Evolutionary conservation across 2,797 vertebrate genomes (phyloP).

Genomic region (Podarcis lilfordi): DNA sequence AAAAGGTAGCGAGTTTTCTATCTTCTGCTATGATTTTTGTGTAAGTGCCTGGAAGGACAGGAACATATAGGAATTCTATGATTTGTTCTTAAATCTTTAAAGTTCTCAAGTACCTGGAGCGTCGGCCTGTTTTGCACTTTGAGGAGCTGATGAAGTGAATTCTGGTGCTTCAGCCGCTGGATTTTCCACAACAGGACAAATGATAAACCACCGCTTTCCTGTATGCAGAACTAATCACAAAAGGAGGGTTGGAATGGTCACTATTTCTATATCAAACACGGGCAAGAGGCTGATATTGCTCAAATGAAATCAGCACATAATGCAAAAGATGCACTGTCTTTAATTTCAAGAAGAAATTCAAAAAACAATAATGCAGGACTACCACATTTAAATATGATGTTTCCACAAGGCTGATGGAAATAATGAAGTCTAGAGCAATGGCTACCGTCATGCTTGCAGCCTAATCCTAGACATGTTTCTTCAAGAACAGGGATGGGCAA

Average conservation of each 20-base stretch:
- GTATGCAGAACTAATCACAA: constrained; percentile 89
- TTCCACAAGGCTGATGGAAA: not conserved
- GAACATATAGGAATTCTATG: not conserved
- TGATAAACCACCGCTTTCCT: constrained; percentile 98
- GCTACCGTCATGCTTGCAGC: not conserved
- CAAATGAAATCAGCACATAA: not conserved
- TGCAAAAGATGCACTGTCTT: not conserved
- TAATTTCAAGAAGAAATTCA: too few relatives aligned
- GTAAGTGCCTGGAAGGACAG: not conserved
- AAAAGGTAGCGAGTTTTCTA: not conserved
- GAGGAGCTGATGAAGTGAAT: constrained; percentile 80
- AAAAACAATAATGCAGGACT: not conserved
- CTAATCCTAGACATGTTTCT: not conserved
- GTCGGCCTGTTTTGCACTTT: constrained; percentile 77
- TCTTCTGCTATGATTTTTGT: not conserved
- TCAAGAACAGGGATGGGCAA: too few relatives aligned
- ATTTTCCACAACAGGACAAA: constrained; percentile 96
- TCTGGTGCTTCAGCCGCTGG: constrained; percentile 77
- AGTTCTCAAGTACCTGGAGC: constrained; percentile 64
- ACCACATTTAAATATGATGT: not conserved
- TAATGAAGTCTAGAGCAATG: constrained; percentile 5
- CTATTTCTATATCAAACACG: not conserved
- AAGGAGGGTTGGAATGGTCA: not conserved
- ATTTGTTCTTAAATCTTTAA: not conserved
- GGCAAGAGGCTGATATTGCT: not conserved